Percentiles rank a stretch among this genome's conserved stretches.
Conservation (phyloP, 2,797 vertebrate species). For the Paedocypris micromegethes region DNA sequence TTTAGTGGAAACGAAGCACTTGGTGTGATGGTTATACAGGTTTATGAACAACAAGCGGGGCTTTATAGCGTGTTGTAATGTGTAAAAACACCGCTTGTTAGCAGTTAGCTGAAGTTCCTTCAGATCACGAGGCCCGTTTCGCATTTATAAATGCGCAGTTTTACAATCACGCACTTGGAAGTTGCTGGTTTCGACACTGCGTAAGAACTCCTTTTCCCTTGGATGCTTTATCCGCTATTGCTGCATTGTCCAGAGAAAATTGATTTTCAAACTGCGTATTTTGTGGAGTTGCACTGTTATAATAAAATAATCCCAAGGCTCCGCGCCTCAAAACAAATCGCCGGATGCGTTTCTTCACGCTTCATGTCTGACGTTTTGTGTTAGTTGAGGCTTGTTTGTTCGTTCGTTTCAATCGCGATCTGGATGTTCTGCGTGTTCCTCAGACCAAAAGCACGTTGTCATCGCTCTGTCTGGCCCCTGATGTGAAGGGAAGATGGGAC, state of each 20-base stretch:
- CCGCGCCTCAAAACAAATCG: too few relatives aligned
- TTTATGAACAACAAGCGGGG: too few relatives aligned
- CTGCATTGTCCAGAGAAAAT: neutral
- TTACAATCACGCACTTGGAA: neutral
- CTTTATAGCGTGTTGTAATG: neutral
- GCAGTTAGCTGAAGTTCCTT: slow-evolving; percentile 7
- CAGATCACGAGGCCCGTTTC: slow-evolving; percentile 6
- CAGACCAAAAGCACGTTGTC: neutral
- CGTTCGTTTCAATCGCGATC: neutral
- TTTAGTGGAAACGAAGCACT: neutral
- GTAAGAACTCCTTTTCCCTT: too few relatives aligned
- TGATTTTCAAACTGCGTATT: neutral
- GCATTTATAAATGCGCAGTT: slow-evolving; percentile 8
- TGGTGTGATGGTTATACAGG: neutral
- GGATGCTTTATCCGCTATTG: neutral
- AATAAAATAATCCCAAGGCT: too few relatives aligned
- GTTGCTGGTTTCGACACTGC: too few relatives aligned
- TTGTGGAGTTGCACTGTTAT: neutral
- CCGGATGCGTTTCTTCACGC: neutral
- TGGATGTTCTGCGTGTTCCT: slow-evolving; percentile 1
- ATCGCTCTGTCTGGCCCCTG: neutral
- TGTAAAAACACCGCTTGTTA: neutral
- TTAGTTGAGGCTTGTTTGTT: slow-evolving; percentile 1
- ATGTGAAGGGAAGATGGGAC: slow-evolving; percentile 23
- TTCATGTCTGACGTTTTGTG: neutral